Evolutionary conservation across 2,888 invertebrate species (phyloP), one percentile per base, ranked within the genome.

Genomic region (Hydroisotoma schaefferi): DNA sequence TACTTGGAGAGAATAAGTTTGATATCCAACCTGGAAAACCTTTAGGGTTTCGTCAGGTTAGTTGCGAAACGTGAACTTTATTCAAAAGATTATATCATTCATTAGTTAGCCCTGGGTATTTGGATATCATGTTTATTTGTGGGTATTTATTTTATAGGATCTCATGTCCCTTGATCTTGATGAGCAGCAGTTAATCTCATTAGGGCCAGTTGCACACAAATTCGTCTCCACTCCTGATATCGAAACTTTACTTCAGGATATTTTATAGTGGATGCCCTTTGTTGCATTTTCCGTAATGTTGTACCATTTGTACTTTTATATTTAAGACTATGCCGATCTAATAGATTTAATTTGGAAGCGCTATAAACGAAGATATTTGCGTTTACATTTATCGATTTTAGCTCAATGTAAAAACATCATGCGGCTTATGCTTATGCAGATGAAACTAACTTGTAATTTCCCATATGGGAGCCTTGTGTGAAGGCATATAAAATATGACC

Each of bases 171-270:
- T 52, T 20, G 23, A 52, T 29, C 5, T 52, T 20, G 20, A 52
- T 20, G 26, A 52, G 5, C 22, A 22, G 12, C 33, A 52, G 23
- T 22, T 52, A 29, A 37, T 22, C 5, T 22, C 5, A 6, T 27
- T 52, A n/a, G 52, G 52, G 15, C 37, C 52, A 20, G 29, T 52
- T 6, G 6, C 33, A 3, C 33, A 52, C 18, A 52, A 52, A 22
- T 52, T 52, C 22, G 38, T 52, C 4, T 27, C 12, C 37, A 52
- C 23, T 22, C 52, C 52, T 27, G 52, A 52, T 37, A 33, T 52
- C 23, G 52, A 52, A 18, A 25, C 52, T 37, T 22, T 52, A 4
- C n/a, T 52, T 20, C 15, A 10, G 8, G 38, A 23, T 12, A 22
- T 52, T 6, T 46, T 22, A 46, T 46, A 46, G 18, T 43, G 18